phyloP scores from a whole-genome alignment of 2,797 vertebrate species.

The Miichthys miiuy region DNA sequence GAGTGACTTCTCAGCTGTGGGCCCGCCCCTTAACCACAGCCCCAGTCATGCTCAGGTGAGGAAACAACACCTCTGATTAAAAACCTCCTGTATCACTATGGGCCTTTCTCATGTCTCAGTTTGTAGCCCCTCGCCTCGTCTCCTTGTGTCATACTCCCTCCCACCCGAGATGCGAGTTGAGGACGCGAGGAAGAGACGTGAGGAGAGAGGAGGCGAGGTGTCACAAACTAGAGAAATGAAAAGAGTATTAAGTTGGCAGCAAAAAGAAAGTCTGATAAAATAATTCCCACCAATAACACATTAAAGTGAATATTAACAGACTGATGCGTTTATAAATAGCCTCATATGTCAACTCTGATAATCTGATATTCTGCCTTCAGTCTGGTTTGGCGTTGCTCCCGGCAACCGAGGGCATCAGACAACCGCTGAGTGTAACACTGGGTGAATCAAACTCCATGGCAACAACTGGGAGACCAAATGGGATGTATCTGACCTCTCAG shows the following conservation, averaged over 20 bases:
- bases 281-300: conserved; percentile 16
- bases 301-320: conserved; percentile 37
- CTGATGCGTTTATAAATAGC: conserved; percentile 45
- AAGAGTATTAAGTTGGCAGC: not conserved
- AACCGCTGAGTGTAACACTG: conserved; percentile 77
- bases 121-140: no score
- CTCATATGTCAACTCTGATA: conserved; percentile 44
- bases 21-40: conserved; percentile 72
- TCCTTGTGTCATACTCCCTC: no score
- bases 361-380: conserved; percentile 69
- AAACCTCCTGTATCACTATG: no score
- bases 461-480: conserved; percentile 83
- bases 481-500: conserved; percentile 80
- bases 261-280: conserved; percentile 22
- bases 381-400: conserved; percentile 84
- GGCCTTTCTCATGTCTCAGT: no score
- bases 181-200: no score
- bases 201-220: no score
- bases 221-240: no score
- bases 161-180: no score
- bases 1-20: conserved; percentile 81
- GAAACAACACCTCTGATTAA: not conserved
- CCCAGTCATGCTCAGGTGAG: conserved; percentile 80
- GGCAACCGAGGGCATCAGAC: conserved; percentile 84
- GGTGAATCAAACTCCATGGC: conserved; percentile 80